A percentile compares a stretch with the other conserved stretches of the same genome.
Conservation (phyloP, 2,797 vertebrate genomes). For the Phalanger gymnotis region DNA sequence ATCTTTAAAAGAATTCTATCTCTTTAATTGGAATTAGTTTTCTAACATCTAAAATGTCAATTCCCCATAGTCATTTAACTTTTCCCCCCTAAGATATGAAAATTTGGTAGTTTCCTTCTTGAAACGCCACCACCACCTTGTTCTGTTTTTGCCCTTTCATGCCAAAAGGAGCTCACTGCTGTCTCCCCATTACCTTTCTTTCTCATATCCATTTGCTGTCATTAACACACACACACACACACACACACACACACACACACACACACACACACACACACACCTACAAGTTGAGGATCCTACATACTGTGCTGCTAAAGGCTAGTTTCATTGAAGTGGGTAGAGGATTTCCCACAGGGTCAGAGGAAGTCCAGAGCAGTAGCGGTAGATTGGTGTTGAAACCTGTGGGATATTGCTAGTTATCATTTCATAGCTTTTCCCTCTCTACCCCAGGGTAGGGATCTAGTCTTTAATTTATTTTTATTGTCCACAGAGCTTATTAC, state of each 20-base stretch:
- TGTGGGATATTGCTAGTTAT: conserved; percentile 18
- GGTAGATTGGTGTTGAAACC: neutral
- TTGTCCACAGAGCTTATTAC: conserved; percentile 3
- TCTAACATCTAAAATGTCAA: neutral
- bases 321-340: neutral
- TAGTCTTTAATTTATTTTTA: conserved; percentile 45
- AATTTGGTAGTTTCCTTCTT: neutral
- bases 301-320: neutral
- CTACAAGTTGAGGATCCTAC: neutral
- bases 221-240: neutral
- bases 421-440: conserved; percentile 18
- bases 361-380: neutral
- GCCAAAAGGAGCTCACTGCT: neutral
- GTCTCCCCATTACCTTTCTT: neutral
- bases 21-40: neutral
- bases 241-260: neutral
- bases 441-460: conserved; percentile 13
- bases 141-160: neutral
- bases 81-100: neutral
- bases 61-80: neutral
- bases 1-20: conserved; percentile 12
- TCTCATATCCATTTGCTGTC: conserved; percentile 5
- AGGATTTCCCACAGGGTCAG: neutral
- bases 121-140: neutral
- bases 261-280: neutral